These are phyloP conservation scores for Cryptotis parvus DNA, from an alignment of 2,113 vertebrate genomes.

Conservation along the genomic window DNA sequence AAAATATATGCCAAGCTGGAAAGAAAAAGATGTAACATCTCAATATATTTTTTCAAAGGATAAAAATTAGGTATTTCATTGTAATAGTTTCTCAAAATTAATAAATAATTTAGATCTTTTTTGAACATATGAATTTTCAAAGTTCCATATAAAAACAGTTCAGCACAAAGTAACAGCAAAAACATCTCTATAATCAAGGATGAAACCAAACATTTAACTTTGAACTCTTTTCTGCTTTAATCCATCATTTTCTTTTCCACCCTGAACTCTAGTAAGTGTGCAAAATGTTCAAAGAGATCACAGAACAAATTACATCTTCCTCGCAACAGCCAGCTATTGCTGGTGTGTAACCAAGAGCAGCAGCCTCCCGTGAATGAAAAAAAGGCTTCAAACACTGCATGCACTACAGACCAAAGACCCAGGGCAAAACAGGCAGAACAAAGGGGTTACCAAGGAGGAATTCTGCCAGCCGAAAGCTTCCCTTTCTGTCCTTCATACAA, in stretches of 20 bases:
- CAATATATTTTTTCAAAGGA: constrained; percentile 32
- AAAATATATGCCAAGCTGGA: background rate
- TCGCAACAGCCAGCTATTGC: constrained; percentile 51
- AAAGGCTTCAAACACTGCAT: constrained; percentile 77
- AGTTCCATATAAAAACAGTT: constrained; percentile 66
- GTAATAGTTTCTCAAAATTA: constrained; percentile 63
- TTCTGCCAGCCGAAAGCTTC: constrained; percentile 98
- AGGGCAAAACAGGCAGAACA: constrained; percentile 81
- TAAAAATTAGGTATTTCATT: constrained; percentile 41
- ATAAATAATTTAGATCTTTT: constrained; percentile 59
- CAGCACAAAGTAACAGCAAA: constrained; percentile 35
- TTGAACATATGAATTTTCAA: constrained; percentile 56
- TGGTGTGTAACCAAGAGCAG: constrained; percentile 66
- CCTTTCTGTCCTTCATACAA: constrained; percentile 98
- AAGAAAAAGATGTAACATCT: background rate
- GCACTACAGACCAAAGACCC: constrained; percentile 73
- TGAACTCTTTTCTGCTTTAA: constrained; percentile 59
- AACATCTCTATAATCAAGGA: constrained; percentile 75
- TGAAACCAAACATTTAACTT: constrained; percentile 72
- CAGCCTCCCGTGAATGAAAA: constrained; percentile 63
- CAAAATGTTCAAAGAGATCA: constrained; percentile 66
- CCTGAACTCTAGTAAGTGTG: constrained; percentile 38
- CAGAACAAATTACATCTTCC: constrained; percentile 72
- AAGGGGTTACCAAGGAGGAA: constrained; percentile 96
- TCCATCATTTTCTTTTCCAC: constrained; percentile 63